These are phyloP conservation scores for Struthidea cinerea DNA, from an alignment of 2,113 vertebrate genomes.

Conservation along the genomic window DNA sequence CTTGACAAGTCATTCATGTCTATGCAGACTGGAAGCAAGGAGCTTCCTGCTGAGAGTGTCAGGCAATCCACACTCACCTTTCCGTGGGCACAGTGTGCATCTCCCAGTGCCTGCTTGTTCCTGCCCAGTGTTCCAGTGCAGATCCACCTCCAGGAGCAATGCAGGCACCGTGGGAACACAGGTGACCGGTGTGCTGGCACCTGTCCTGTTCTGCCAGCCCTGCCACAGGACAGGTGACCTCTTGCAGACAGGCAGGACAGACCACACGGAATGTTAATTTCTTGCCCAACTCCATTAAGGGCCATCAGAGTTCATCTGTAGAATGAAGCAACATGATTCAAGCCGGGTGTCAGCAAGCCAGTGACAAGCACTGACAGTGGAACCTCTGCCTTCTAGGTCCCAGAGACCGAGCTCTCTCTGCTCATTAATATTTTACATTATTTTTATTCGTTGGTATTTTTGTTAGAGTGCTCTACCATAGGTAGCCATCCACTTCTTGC, in stretches of 20 bases:
- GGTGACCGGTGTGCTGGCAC: background rate
- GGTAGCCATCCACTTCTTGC: background rate
- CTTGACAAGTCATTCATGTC: background rate
- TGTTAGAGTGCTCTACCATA: background rate
- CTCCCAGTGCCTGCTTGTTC: background rate
- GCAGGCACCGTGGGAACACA: rapidly evolving
- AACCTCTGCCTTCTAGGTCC: background rate
- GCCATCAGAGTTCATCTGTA: background rate
- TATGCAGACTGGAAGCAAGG: background rate
- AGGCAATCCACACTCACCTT: background rate
- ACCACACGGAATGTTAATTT: rapidly evolving
- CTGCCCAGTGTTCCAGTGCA: background rate
- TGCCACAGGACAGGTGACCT: rapidly evolving
- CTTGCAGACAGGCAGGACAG: background rate
- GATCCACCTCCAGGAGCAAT: background rate
- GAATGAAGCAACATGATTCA: background rate
- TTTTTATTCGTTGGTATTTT: background rate
- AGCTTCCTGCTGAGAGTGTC: background rate
- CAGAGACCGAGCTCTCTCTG: background rate
- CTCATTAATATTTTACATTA: background rate
- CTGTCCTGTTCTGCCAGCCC: background rate
- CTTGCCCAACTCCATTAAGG: background rate
- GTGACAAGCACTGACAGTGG: background rate
- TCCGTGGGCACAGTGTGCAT: rapidly evolving
- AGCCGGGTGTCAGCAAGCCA: background rate